A percentile compares a stretch with the other conserved stretches of the same genome.
Conservation (phyloP, 30 jellyfish, hydroid and myxozoan species). For the Calvadosia cruxmelitensis region DNA sequence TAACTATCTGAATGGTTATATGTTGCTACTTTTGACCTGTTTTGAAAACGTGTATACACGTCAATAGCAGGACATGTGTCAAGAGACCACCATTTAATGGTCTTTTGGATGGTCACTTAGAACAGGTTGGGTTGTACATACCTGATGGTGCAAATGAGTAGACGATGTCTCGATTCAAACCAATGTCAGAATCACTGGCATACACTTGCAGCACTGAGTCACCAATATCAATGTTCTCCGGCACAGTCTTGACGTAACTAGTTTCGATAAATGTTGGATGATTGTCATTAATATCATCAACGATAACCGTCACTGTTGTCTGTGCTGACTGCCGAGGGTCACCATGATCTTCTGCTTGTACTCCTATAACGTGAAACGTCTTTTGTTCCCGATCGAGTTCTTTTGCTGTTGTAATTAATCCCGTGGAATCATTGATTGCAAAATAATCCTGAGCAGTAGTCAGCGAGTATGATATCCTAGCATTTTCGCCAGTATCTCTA, state of each 20-base stretch:
- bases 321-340: constrained; percentile 48
- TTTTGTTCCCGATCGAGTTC: constrained; percentile 69
- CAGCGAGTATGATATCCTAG: constrained; percentile 47
- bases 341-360: constrained; percentile 82
- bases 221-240: constrained; percentile 48
- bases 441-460: constrained; percentile 37
- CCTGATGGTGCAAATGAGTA: constrained; percentile 30
- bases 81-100: too few species aligned
- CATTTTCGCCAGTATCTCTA: constrained; percentile 59
- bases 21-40: too few species aligned
- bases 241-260: constrained; percentile 8
- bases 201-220: constrained; percentile 50
- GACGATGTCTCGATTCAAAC: constrained; percentile 25
- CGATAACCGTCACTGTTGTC: constrained; percentile 34
- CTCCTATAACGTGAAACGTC: constrained; percentile 23
- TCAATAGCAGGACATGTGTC: too few species aligned
- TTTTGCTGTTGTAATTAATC: constrained; percentile 41
- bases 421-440: constrained; percentile 34
- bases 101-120: too few species aligned
- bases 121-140: constrained; percentile 20
- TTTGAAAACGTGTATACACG: too few species aligned
- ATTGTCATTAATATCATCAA: constrained; percentile 79
- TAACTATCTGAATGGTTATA: too few species aligned
- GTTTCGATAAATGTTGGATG: constrained; percentile 41
- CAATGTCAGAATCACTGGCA: constrained; percentile 47